These are phyloP conservation scores for Dinomys branickii DNA, from an alignment of 2,113 vertebrate genomes.

Conservation along the genomic window DNA sequence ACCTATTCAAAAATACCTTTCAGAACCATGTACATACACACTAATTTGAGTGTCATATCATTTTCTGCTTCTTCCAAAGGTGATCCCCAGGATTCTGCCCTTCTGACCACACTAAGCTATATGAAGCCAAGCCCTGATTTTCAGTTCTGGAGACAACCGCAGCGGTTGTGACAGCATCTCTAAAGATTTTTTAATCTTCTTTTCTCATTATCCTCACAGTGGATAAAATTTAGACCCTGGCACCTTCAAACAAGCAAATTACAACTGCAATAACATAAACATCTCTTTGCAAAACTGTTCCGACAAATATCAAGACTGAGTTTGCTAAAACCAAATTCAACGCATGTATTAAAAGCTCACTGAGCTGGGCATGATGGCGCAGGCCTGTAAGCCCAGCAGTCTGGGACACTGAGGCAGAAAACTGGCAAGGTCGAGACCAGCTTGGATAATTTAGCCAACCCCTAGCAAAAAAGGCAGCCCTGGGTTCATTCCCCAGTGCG, in stretches of 20 bases:
- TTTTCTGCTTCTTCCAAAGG: neutral
- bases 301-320: neutral
- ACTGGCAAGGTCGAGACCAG: neutral
- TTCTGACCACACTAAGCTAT: neutral
- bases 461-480: neutral
- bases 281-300: neutral
- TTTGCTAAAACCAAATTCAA: neutral
- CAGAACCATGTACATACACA: neutral
- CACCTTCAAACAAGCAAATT: neutral
- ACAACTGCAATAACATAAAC: neutral
- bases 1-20: neutral
- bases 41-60: neutral
- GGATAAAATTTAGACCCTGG: neutral
- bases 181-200: neutral
- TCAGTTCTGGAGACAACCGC: neutral
- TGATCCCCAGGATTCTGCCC: neutral
- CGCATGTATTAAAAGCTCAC: neutral
- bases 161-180: neutral
- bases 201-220: neutral
- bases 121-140: neutral
- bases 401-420: neutral
- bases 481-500: neutral
- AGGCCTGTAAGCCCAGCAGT: neutral
- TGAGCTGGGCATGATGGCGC: neutral
- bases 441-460: neutral